phyloP scores from a whole-genome alignment of 2,888 invertebrate species.

The Tetropium fuscum region DNA sequence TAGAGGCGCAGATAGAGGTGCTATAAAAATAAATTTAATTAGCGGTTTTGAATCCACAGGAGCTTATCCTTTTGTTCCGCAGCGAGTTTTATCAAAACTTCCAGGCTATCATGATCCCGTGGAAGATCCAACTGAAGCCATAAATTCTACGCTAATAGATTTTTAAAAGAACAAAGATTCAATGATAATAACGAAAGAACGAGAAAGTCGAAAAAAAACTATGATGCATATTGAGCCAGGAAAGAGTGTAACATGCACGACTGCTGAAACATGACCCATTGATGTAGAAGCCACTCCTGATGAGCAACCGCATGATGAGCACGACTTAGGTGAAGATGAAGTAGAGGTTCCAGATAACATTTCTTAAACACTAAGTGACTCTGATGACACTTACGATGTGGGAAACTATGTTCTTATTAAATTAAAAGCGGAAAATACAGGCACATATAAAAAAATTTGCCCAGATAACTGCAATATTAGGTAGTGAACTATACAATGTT shows the following conservation, averaged over 20 bases:
- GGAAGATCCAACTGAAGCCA: not conserved
- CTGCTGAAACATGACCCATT: not conserved
- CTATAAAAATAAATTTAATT: slow-evolving; percentile 2
- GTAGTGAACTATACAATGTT: not conserved
- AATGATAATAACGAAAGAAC: not conserved
- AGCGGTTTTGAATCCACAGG: not conserved
- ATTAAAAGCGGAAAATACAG: not conserved
- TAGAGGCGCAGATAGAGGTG: not conserved
- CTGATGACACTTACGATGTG: not conserved
- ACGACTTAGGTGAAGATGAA: not conserved
- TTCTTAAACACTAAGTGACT: not conserved
- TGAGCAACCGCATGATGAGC: not conserved
- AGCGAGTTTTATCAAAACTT: not conserved
- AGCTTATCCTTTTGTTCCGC: not conserved
- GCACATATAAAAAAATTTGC: not conserved
- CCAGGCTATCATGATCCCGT: not conserved
- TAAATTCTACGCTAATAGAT: not conserved
- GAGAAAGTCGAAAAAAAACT: not conserved
- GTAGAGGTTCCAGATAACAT: not conserved
- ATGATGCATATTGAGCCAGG: not conserved
- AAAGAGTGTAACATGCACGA: not conserved
- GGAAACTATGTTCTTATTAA: slow-evolving; percentile 1
- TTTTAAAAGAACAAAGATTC: slow-evolving; percentile 2
- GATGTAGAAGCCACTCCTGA: not conserved
- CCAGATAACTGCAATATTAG: slow-evolving; percentile 2